Base-by-base conservation (phyloP, 2,797 vertebrate species). In the Alectoris magna region DNA sequence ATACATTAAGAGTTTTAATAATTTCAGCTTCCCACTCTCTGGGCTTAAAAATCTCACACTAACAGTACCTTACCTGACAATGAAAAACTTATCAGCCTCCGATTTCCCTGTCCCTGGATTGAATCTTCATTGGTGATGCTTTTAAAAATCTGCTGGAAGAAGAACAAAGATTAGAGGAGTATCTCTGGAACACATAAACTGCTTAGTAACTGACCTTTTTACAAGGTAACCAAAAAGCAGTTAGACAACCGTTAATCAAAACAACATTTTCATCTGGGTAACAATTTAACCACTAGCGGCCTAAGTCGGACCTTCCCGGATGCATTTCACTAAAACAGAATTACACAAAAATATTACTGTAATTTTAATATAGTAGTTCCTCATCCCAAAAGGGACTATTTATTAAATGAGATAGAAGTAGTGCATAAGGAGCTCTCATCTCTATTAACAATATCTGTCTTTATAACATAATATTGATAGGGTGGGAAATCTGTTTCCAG, bases 61-160 rank as follows among this genome's bases (percentile, higher is more conserved):
- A 90, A 19, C 23, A 95, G 60, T 82, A 38, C 84, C 97, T 84
- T 97, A 99, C 99, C 99, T 97, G 99, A 99, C 91, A 99, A 96
- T 26, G 98, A 98, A 95, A 99, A 99, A 96, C 98, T 99, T 97
- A 99, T 99, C 91, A 99, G 97, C 60, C 99, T 98, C 84, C 99
- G 98, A 96, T 97, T 99, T 95, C 98, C 98, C 94, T 98, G 98
- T 62, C 97, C 98, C 84, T 98, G 98, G 88, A 97, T 97, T 51
- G 98, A 98, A 80, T 99, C 99, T 83, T 98, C 98, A 94, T 96
- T 98, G 84, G 98, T 98, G 94, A 98, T 97, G 34, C 98, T 98
- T 98, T 99, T 99, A 96, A 99, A 98, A 83, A 99, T 97, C 99
- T 99, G 97, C 53, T 93, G 94, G 70, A 96, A 96, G 86, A 94